Percentiles rank a stretch among this genome's conserved stretches.
Conservation (phyloP, 2,797 vertebrate species). For the Ctenosaura bakeri region DNA sequence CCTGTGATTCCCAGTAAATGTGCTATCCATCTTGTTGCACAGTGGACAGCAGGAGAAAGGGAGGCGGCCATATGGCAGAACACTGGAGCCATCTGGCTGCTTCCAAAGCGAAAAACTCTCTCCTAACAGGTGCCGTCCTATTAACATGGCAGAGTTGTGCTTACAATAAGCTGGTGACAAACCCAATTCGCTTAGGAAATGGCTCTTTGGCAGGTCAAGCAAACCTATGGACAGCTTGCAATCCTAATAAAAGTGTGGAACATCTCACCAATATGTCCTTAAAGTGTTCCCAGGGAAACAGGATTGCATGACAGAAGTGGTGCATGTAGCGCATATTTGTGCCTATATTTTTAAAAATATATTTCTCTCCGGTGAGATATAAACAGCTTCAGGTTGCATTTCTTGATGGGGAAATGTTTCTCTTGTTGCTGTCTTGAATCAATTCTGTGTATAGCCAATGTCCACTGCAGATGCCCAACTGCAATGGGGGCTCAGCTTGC, state of each 20-base stretch:
- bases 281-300: neutral
- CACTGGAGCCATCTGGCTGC: neutral
- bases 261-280: neutral
- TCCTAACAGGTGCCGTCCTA: neutral
- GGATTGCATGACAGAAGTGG: neutral
- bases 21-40: neutral
- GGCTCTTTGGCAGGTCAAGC: neutral
- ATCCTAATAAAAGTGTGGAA: neutral
- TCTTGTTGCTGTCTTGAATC: too few relatives aligned
- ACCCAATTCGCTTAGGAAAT: neutral
- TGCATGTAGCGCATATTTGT: too few relatives aligned
- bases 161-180: neutral
- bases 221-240: neutral
- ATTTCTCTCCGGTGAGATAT: too few relatives aligned
- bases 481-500: too few relatives aligned
- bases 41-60: neutral
- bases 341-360: too few relatives aligned
- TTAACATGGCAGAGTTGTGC: neutral
- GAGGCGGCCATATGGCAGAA: neutral
- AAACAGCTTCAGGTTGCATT: too few relatives aligned
- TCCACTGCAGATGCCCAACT: too few relatives aligned
- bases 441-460: too few relatives aligned
- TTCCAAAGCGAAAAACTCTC: neutral
- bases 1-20: neutral
- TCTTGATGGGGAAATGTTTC: too few relatives aligned